A percentile compares a stretch with the other conserved stretches of the same genome.
These are phyloP conservation scores for Drosophila obscura DNA, from an alignment of 1,140 invertebrate genomes.

Conservation along the genomic window DNA sequence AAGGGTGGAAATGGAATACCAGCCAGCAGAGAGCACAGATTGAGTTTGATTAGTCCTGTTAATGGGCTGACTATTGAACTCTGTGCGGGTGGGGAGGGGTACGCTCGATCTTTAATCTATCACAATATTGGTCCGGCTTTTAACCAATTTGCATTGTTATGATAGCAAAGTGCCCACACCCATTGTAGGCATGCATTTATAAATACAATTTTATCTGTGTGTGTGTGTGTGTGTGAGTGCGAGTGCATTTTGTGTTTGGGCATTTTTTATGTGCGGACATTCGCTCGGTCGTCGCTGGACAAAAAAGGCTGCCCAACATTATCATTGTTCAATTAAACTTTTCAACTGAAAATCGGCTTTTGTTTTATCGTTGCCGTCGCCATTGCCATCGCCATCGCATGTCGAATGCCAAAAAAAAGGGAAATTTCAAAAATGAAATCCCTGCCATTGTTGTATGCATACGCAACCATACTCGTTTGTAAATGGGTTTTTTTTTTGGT, in stretches of 20 bases:
- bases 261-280: slow-evolving; percentile 51
- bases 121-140: slow-evolving; percentile 51
- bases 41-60: slow-evolving; percentile 36
- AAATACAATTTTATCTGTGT: not conserved
- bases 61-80: slow-evolving; percentile 17
- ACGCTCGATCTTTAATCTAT: slow-evolving; percentile 43
- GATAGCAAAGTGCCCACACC: slow-evolving; percentile 44
- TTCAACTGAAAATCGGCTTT: slow-evolving; percentile 81
- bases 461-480: too few relatives aligned
- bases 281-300: slow-evolving; percentile 49
- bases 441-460: slow-evolving; percentile 54
- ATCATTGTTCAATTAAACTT: slow-evolving; percentile 82
- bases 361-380: slow-evolving; percentile 65
- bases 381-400: slow-evolving; percentile 24
- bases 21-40: not conserved
- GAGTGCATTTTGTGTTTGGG: slow-evolving; percentile 45
- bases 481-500: not conserved
- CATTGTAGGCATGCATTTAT: slow-evolving; percentile 27
- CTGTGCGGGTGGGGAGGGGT: not conserved
- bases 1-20: slow-evolving; percentile 5
- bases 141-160: slow-evolving; percentile 55
- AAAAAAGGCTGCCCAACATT: slow-evolving; percentile 57
- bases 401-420: slow-evolving; percentile 63
- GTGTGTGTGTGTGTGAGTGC: slow-evolving; percentile 4
- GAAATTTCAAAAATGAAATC: slow-evolving; percentile 38